Evolutionary conservation across 2,888 invertebrate species (phyloP).

Genomic region (Lochmaea crataegi): DNA sequence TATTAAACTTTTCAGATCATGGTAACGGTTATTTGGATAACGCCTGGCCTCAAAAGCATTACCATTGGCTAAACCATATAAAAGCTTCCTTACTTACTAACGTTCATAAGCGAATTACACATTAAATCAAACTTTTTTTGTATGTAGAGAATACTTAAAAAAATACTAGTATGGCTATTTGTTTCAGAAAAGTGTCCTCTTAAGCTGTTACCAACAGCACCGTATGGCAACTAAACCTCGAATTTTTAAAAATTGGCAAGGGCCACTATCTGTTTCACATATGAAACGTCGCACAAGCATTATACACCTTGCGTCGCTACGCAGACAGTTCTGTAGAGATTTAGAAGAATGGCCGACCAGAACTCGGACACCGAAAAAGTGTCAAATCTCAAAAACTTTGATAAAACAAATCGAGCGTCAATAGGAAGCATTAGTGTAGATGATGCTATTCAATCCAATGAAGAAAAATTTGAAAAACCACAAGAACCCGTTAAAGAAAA

Average conservation of each 20-base stretch:
- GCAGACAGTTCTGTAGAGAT: slow-evolving; percentile 59
- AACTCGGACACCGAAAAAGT: slow-evolving; percentile 54
- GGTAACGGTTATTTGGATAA: no score
- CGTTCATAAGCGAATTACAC: no score
- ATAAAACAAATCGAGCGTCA: slow-evolving; percentile 47
- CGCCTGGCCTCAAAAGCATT: no score
- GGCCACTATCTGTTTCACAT: slow-evolving; percentile 54
- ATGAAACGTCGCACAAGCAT: slow-evolving; percentile 55
- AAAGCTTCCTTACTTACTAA: no score
- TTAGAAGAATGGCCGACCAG: slow-evolving; percentile 65
- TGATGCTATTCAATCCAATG: slow-evolving; percentile 14
- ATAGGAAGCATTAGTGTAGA: slow-evolving; percentile 29
- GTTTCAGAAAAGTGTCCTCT: slow-evolving; percentile 57
- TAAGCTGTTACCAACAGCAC: slow-evolving; percentile 56
- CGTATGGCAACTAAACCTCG: slow-evolving; percentile 61
- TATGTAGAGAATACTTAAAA: background rate
- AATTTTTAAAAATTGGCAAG: slow-evolving; percentile 54
- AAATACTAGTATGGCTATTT: slow-evolving; percentile 30
- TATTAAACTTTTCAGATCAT: no score
- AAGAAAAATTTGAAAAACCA: slow-evolving; percentile 13
- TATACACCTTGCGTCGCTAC: slow-evolving; percentile 59
- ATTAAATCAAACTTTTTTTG: no score
- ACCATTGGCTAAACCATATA: no score
- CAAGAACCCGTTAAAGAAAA: slow-evolving; percentile 28
- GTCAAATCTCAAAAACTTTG: slow-evolving; percentile 41